Evolutionary conservation across 1,140 invertebrate species (phyloP), one percentile per base, ranked within the genome.

Genomic region (Chelonus insularis): DNA sequence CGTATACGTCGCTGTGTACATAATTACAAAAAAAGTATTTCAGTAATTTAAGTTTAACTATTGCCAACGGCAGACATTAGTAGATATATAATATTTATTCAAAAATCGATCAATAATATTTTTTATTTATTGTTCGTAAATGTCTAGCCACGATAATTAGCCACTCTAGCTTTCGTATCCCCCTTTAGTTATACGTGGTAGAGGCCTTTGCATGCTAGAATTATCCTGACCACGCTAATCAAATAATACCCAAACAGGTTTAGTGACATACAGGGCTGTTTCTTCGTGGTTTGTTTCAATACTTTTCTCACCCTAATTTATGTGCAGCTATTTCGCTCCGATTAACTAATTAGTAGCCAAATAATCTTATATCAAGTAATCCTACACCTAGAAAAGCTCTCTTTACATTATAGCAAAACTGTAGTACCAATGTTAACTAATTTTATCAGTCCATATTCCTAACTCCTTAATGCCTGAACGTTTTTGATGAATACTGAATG

Each of bases 201-300:
- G 68, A 18, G 34, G 70, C 69, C 71, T 75, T 54, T 77, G 75
- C 75, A 76, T 76, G 75, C 59, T 72, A 64, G 66, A 73, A 56
- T 60, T 57, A 47, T 59, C 41, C 29, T 51, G 9, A 57, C 18
- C 41, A 56, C 52, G 52, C 52, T 45, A 39, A 57, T 52, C 36
- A 4, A 63, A 41, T n/a, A 16, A 57, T 50, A 50, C 8, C 16
- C 20, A 36, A 39, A 21, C 16, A 25, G 12, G 36, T 57, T 45
- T 57, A 57, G 61, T 63, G 47, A 52, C 37, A 57, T 57, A n/a
- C n/a, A n/a, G n/a, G n/a, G n/a, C n/a, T n/a, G n/a, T n/a, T n/a
- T n/a, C n/a, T n/a, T n/a, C n/a, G n/a, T n/a, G n/a, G n/a, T n/a
- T n/a, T n/a, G n/a, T 62, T 65, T 51, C 7, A 29, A 39, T 39